Conservation (phyloP, 2,888 invertebrate species). For the Unio delphinus region DNA sequence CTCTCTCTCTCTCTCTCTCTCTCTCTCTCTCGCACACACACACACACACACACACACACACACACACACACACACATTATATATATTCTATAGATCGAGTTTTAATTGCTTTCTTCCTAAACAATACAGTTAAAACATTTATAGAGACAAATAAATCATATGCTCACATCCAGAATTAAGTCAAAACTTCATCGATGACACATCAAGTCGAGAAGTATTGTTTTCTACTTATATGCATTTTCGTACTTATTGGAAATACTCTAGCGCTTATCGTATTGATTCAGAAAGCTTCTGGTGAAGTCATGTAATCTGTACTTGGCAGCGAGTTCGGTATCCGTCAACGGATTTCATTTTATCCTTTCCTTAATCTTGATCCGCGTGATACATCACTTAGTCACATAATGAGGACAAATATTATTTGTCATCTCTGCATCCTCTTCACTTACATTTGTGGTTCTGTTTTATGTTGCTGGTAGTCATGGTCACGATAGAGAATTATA, state of each 20-base stretch:
- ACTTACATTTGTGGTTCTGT: conserved; percentile 71
- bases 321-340: conserved; percentile 84
- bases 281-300: conserved; percentile 79
- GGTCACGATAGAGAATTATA: conserved; percentile 45
- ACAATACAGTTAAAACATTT: too few species aligned
- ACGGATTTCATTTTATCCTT: conserved; percentile 81
- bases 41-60: too few species aligned
- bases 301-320: conserved; percentile 86
- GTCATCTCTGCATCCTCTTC: conserved; percentile 82
- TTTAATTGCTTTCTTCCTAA: too few species aligned
- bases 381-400: conserved; percentile 62
- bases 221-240: conserved; percentile 78
- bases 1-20: too few species aligned
- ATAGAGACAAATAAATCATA: too few species aligned
- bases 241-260: conserved; percentile 83
- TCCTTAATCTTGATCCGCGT: conserved; percentile 71
- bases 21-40: too few species aligned
- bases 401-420: conserved; percentile 74
- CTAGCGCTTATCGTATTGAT: conserved; percentile 84
- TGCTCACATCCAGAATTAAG: too few species aligned
- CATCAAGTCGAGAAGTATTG: conserved; percentile 15
- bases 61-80: too few species aligned
- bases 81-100: too few species aligned
- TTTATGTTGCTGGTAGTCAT: conserved; percentile 49
- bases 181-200: too few species aligned